Evolutionary conservation across 1,140 invertebrate species (phyloP), one percentile per base, ranked within the genome.

Genomic region (Drosophila melanogaster): DNA sequence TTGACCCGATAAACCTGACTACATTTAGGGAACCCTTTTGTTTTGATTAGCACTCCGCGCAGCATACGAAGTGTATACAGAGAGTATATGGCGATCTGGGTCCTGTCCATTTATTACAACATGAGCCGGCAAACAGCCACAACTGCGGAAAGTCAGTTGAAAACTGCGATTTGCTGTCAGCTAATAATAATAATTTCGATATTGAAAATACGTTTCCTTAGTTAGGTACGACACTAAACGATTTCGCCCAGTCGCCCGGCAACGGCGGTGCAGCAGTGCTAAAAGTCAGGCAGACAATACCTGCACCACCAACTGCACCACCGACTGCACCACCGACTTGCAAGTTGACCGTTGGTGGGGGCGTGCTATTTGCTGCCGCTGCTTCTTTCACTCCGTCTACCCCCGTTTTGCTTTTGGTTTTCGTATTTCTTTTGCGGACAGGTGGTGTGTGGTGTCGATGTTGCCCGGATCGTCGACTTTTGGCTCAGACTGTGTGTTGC

Each of bases 151-250:
- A 77, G 62, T 76, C 79, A 86, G 79, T 83, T 62, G 72, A 89
- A 89, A 89, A 77, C 79, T 81, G 86, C 86, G 86, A 90, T 90
- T 90, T 90, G 86, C 81, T 90, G 86, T 90, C 86, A 90, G 86
- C 86, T 90, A 90, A 90, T 90, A 90, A 90, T 90, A 90, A 90
- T 90, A 90, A 90, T 90, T 90, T 90, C 79, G 79, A 90, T 90
- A 90, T 86, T 90, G 86, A 90, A 90, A 83, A 90, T 90, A 90
- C 79, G 79, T 81, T 90, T 90, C 86, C 81, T 90, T 90, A 87
- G 83, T 87, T 87, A 87, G 83, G 84, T 89, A 87, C 72, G 86
- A 90, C 81, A 81, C 84, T 89, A 90, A 89, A 90, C 84, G 85
- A 89, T 89, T 89, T 90, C 79, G 86, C 86, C 86, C 86, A 81